These are phyloP conservation scores for Anthoscopus minutus DNA, from an alignment of 2,113 vertebrate species.

Conservation along the genomic window DNA sequence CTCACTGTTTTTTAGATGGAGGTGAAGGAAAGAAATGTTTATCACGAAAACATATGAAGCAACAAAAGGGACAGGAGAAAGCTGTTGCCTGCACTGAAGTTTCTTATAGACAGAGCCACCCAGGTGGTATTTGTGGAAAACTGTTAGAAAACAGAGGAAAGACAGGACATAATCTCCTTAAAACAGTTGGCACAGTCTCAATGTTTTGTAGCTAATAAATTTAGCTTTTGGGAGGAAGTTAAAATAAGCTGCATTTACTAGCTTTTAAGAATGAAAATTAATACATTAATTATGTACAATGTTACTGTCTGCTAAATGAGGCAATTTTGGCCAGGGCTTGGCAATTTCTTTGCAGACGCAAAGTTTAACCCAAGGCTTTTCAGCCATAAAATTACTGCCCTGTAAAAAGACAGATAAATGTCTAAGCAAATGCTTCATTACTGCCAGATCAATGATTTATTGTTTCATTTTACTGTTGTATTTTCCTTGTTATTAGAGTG, in stretches of 20 bases:
- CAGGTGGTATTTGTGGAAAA: conserved; percentile 5
- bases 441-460: conserved; percentile 10
- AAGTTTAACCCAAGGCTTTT: conserved; percentile 6
- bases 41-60: neutral
- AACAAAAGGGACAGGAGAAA: neutral
- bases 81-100: neutral
- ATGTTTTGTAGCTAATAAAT: conserved; percentile 49
- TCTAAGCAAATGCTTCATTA: conserved; percentile 19
- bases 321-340: neutral
- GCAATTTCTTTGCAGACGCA: neutral
- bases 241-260: conserved; percentile 12
- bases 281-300: conserved; percentile 17
- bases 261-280: conserved; percentile 26
- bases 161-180: neutral
- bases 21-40: neutral
- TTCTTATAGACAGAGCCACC: neutral
- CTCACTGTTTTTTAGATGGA: neutral
- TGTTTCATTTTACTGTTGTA: conserved; percentile 12
- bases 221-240: conserved; percentile 21
- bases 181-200: neutral
- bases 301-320: conserved; percentile 13
- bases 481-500: conserved; percentile 19
- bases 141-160: neutral
- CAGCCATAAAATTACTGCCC: conserved; percentile 27
- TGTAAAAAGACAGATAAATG: conserved; percentile 26